Conservation (phyloP, 2,888 invertebrate genomes). For the Nomada flava region DNA sequence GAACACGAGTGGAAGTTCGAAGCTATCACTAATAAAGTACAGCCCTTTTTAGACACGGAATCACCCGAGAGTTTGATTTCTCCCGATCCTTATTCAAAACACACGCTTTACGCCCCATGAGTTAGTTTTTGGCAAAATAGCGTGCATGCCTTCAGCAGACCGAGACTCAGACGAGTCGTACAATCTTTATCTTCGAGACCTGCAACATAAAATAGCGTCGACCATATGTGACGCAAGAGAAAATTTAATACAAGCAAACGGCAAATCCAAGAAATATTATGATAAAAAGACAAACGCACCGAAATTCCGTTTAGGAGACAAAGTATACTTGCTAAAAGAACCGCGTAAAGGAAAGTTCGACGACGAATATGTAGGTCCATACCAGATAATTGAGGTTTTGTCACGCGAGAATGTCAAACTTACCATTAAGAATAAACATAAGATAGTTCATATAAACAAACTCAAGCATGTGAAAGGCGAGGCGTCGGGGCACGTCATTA, state of each 20-base stretch:
- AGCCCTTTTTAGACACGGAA: too few species aligned
- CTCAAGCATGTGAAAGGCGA: neutral
- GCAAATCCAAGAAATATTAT: neutral
- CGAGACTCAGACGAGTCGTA: neutral
- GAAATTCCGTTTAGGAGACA: neutral
- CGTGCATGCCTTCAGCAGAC: neutral
- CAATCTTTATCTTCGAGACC: neutral
- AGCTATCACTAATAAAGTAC: too few species aligned
- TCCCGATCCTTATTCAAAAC: too few species aligned
- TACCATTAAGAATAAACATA: neutral
- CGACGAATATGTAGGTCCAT: conserved; percentile 17
- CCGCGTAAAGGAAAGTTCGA: conserved; percentile 6
- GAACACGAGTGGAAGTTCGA: too few species aligned
- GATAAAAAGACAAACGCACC: neutral
- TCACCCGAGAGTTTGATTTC: too few species aligned
- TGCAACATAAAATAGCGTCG: neutral
- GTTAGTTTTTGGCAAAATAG: neutral
- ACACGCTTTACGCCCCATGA: neutral
- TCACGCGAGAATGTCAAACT: neutral
- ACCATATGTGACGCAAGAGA: neutral
- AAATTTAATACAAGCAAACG: neutral
- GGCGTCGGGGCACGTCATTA: too few species aligned
- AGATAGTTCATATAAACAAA: conserved; percentile 4
- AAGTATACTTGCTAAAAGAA: neutral
- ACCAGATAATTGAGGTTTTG: neutral